Conservation (phyloP, 2,888 invertebrate genomes). For the Elegia similella region DNA sequence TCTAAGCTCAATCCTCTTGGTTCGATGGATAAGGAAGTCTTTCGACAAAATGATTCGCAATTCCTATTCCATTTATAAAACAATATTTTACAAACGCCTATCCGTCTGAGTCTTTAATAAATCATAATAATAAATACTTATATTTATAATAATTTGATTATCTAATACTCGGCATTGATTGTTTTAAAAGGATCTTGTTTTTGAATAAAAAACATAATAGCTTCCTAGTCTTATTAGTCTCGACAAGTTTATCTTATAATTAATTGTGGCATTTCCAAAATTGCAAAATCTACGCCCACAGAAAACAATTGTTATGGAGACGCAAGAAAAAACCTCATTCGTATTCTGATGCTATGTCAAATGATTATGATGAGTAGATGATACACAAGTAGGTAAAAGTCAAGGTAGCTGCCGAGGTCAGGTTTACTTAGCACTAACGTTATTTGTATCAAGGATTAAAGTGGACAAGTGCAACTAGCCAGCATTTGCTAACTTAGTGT, state of each 20-base stretch:
- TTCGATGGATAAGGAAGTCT: too few species aligned
- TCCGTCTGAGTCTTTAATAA: too few species aligned
- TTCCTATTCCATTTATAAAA: too few species aligned
- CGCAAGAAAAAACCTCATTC: not conserved
- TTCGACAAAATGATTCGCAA: too few species aligned
- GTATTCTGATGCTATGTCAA: not conserved
- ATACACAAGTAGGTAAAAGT: not conserved
- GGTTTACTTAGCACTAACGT: not conserved
- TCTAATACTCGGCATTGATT: not conserved
- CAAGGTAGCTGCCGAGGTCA: not conserved
- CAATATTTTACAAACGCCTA: too few species aligned
- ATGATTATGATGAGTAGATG: not conserved
- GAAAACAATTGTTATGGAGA: not conserved
- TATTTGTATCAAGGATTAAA: too few species aligned
- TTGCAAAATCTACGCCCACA: conserved; percentile 2
- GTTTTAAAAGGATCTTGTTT: not conserved
- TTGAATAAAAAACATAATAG: not conserved
- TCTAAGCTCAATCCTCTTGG: too few species aligned
- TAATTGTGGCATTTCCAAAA: conserved; percentile 2
- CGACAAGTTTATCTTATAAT: not conserved
- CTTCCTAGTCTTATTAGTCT: not conserved
- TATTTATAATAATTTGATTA: not conserved
- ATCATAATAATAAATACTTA: not conserved
- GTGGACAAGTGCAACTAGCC: too few species aligned
- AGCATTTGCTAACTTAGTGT: too few species aligned